These are phyloP conservation scores for Acropternis orthonyx DNA, from an alignment of 2,797 vertebrate species.

Conservation along the genomic window DNA sequence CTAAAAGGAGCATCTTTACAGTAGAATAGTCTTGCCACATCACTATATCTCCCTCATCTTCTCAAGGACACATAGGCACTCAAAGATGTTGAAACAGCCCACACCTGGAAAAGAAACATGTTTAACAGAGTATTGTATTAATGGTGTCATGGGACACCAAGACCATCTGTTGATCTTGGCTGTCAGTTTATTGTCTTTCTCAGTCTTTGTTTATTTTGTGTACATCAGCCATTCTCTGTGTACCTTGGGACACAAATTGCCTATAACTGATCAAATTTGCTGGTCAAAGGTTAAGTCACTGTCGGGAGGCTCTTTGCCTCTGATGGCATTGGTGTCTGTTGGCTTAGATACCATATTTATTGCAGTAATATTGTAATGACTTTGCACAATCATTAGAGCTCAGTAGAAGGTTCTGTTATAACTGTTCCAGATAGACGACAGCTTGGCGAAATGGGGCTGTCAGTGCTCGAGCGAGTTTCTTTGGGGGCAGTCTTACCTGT, in stretches of 20 bases:
- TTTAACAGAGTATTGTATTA: not conserved
- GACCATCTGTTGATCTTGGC: slow-evolving; percentile 36
- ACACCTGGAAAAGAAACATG: not conserved
- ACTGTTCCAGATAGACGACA: not conserved
- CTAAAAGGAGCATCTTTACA: not conserved
- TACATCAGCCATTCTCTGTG: not conserved
- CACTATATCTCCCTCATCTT: not conserved
- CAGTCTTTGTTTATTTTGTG: slow-evolving; percentile 55
- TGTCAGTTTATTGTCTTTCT: slow-evolving; percentile 55
- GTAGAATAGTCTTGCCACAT: not conserved
- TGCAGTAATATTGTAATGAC: not conserved
- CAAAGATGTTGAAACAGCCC: not conserved
- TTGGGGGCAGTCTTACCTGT: not conserved
- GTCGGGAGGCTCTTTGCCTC: not conserved
- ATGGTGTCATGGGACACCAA: not conserved
- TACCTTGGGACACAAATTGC: slow-evolving; percentile 38
- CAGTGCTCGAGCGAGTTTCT: not conserved
- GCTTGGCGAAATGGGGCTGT: not conserved
- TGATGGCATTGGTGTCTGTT: not conserved
- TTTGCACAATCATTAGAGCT: not conserved
- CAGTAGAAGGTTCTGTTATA: not conserved
- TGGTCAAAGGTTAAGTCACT: slow-evolving; percentile 40
- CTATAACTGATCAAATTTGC: slow-evolving; percentile 13
- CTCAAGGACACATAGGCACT: not conserved
- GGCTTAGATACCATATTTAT: not conserved